Evolutionary conservation across 2,888 invertebrate genomes (phyloP).

Genomic region (Cenopis cana): DNA sequence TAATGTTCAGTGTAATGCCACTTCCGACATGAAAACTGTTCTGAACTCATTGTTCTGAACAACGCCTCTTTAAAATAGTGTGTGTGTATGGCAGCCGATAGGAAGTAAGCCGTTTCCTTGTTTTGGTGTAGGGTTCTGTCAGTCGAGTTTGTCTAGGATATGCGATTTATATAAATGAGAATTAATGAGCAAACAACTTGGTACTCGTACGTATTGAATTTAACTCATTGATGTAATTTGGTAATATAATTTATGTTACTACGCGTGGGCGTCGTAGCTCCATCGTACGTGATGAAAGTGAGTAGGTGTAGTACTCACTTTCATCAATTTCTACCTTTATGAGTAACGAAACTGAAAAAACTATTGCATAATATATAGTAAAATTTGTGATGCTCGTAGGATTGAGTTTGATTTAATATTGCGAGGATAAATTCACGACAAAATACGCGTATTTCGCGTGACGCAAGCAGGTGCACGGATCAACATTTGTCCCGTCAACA

Average conservation of each 20-base stretch:
- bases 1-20: conserved; percentile 81
- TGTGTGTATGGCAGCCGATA: conserved; percentile 53
- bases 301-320: conserved; percentile 24
- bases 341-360: conserved; percentile 10
- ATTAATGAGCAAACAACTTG: conserved; percentile 6
- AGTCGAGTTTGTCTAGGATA: background rate
- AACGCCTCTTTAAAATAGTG: conserved; percentile 61
- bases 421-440: conserved; percentile 57
- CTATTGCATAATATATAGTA: conserved; percentile 18
- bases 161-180: background rate
- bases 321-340: conserved; percentile 15
- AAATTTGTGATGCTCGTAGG: conserved; percentile 16
- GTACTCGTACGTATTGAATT: background rate
- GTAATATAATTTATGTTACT: conserved; percentile 1
- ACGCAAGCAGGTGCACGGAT: conserved; percentile 72
- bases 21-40: conserved; percentile 82
- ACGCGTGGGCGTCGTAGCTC: background rate
- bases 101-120: conserved; percentile 60
- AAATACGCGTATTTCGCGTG: conserved; percentile 66
- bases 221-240: conserved; percentile 4
- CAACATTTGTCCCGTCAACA: conserved; percentile 73
- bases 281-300: too few relatives aligned
- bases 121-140: conserved; percentile 16
- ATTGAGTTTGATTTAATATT: conserved; percentile 31
- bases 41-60: conserved; percentile 68